These are phyloP conservation scores for Xestia xanthographa DNA, from an alignment of 2,888 invertebrate genomes.

Conservation along the genomic window DNA sequence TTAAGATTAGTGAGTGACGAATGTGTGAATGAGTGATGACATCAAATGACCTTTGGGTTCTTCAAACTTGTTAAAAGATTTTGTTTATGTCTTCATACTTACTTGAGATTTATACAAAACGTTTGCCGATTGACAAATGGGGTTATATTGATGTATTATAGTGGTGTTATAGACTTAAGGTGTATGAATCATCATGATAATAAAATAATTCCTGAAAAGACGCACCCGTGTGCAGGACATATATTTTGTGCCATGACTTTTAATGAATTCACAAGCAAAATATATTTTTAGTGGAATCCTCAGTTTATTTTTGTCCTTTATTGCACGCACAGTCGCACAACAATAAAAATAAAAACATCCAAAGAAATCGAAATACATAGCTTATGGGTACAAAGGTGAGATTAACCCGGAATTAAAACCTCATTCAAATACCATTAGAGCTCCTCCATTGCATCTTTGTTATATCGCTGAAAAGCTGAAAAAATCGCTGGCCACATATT, in stretches of 20 bases:
- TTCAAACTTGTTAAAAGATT: conserved; percentile 8
- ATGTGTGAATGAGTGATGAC: conserved; percentile 11
- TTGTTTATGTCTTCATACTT: conserved; percentile 10
- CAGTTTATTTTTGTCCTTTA: neutral
- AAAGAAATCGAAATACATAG: neutral
- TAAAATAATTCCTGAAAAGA: neutral
- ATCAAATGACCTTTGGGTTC: conserved; percentile 15
- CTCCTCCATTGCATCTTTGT: neutral
- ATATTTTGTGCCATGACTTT: neutral
- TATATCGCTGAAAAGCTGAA: neutral
- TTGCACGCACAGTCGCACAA: neutral
- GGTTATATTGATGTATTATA: no score
- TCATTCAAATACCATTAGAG: neutral
- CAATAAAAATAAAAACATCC: no score
- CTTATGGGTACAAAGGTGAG: neutral
- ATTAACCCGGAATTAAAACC: neutral
- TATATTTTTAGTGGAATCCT: neutral
- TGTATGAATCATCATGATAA: neutral
- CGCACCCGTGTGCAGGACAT: neutral
- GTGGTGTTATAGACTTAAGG: no score
- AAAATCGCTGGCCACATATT: neutral
- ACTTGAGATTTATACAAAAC: neutral
- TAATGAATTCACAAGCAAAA: neutral
- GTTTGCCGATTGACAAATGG: no score
- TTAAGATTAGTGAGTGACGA: conserved; percentile 5